These are phyloP conservation scores for Hozukius guyotensis DNA, from an alignment of 2,797 vertebrate genomes.

Conservation along the genomic window DNA sequence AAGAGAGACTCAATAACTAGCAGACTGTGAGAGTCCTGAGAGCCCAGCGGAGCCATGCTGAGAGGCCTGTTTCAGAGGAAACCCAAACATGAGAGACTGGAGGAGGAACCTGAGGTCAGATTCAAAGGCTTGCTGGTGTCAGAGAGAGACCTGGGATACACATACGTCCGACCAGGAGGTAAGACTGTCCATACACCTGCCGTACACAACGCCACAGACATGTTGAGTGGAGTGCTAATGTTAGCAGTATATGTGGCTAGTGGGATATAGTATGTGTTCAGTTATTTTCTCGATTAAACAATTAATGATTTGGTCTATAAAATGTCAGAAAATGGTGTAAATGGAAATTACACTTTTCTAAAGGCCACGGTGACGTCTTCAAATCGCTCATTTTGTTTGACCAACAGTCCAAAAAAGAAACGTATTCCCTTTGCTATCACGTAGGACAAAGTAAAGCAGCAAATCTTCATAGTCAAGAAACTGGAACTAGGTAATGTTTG, in stretches of 20 bases:
- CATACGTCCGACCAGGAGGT: constrained; percentile 91
- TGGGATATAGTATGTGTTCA: not conserved
- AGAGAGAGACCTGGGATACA: constrained; percentile 89
- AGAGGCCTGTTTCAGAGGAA: constrained; percentile 77
- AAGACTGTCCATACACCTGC: constrained; percentile 67
- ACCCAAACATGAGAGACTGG: constrained; percentile 79
- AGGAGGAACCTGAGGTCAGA: constrained; percentile 83
- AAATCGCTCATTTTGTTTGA: not conserved
- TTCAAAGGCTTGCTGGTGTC: constrained; percentile 91
- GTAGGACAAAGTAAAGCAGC: not conserved
- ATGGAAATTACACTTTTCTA: not conserved
- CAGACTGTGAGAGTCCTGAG: not conserved
- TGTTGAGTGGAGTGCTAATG: not conserved
- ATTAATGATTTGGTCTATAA: not conserved
- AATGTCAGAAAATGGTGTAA: not conserved
- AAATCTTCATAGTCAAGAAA: not conserved
- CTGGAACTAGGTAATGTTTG: not conserved
- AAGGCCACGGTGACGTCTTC: not conserved
- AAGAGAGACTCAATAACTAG: not conserved
- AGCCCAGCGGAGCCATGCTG: constrained; percentile 69
- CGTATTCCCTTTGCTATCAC: not conserved
- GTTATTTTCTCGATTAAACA: not conserved
- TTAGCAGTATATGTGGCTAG: not conserved
- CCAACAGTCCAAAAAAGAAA: not conserved
- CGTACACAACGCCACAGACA: not conserved